Evolutionary conservation across 2,888 invertebrate genomes (phyloP).

Genomic region (Cryptocephalus moraei): DNA sequence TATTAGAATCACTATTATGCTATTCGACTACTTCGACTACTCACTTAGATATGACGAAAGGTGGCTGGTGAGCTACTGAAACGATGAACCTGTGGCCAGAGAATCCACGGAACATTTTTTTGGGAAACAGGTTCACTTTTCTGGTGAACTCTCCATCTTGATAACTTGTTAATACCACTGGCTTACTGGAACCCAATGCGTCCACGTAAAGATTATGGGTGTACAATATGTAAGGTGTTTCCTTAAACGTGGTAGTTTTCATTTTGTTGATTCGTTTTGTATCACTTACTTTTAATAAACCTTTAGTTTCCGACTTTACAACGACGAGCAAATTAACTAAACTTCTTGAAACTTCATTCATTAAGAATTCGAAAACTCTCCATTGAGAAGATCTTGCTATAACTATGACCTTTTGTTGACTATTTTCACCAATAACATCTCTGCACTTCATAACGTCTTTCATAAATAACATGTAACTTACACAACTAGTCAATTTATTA

Average conservation of each 20-base stretch:
- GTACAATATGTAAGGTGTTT: slow-evolving; percentile 61
- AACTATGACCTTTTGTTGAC: slow-evolving; percentile 52
- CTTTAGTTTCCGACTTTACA: slow-evolving; percentile 49
- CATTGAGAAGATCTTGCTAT: slow-evolving; percentile 63
- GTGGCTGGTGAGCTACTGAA: slow-evolving; percentile 61
- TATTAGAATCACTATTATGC: too few species aligned
- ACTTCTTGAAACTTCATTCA: slow-evolving; percentile 49
- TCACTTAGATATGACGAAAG: slow-evolving; percentile 59
- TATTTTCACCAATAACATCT: slow-evolving; percentile 51
- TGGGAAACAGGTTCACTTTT: slow-evolving; percentile 55
- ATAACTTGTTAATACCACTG: slow-evolving; percentile 64
- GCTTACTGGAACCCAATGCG: slow-evolving; percentile 59
- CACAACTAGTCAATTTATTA: slow-evolving; percentile 38
- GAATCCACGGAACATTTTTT: slow-evolving; percentile 57
- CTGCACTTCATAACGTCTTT: slow-evolving; percentile 50
- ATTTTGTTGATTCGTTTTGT: too few species aligned
- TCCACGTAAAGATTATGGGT: slow-evolving; percentile 65
- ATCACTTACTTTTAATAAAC: background rate
- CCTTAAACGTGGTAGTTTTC: slow-evolving; percentile 35
- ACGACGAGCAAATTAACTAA: slow-evolving; percentile 63
- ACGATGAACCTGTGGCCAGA: slow-evolving; percentile 65
- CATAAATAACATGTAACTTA: slow-evolving; percentile 58
- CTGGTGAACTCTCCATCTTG: slow-evolving; percentile 51
- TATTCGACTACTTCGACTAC: too few species aligned
- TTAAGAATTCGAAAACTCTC: slow-evolving; percentile 62